phyloP scores from a whole-genome alignment of 2,113 vertebrate species.

The Platanista minor region DNA sequence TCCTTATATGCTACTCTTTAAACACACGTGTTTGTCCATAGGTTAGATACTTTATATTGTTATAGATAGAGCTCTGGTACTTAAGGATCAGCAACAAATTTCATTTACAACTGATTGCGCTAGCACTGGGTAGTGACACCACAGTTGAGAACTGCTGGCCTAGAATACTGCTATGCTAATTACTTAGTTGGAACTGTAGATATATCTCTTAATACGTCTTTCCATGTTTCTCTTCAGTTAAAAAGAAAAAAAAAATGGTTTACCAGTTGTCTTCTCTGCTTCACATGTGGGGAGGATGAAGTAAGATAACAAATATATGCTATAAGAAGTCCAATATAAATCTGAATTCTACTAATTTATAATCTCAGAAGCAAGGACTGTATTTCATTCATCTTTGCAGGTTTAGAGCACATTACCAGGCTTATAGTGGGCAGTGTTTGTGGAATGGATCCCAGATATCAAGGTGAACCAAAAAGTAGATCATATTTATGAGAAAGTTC shows the following conservation, averaged over 20 bases:
- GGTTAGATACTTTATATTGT: not conserved
- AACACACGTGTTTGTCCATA: not conserved
- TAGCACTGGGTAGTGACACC: not conserved
- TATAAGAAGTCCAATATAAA: not conserved
- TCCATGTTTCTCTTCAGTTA: not conserved
- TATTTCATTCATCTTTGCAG: not conserved
- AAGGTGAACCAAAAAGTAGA: not conserved
- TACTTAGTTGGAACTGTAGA: not conserved
- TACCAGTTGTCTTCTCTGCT: not conserved
- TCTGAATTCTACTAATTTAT: not conserved
- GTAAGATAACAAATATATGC: not conserved
- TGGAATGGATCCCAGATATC: not conserved
- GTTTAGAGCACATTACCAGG: not conserved
- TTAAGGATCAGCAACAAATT: not conserved
- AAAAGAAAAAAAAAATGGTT: not conserved
- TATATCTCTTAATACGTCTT: not conserved
- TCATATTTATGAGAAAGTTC: not conserved
- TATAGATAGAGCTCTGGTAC: not conserved
- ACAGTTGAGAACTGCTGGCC: not conserved
- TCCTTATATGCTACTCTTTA: not conserved
- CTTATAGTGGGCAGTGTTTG: not conserved
- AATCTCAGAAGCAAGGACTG: not conserved
- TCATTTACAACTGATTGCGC: not conserved
- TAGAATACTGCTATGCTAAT: not conserved
- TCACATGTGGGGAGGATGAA: not conserved